Conservation (phyloP, 1,140 invertebrate genomes). For the Macrotrachela quadricornifera region DNA sequence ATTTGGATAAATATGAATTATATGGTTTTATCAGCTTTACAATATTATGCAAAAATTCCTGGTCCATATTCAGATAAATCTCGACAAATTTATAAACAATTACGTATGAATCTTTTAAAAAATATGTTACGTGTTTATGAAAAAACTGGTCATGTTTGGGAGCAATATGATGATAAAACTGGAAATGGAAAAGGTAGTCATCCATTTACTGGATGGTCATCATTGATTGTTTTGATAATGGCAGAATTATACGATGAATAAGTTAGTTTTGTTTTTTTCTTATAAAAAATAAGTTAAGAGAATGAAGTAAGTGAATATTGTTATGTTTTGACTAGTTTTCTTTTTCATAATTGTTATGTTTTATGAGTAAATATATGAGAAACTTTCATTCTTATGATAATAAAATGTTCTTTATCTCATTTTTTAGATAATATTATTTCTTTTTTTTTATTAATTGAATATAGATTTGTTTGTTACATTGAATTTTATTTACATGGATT, state of each 20-base stretch:
- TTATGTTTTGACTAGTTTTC: no score
- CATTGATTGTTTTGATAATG: slow-evolving; percentile 77
- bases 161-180: slow-evolving; percentile 74
- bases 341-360: no score
- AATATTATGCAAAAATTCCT: slow-evolving; percentile 40
- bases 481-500: no score
- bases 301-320: no score
- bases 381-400: no score
- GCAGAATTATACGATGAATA: slow-evolving; percentile 37
- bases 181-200: slow-evolving; percentile 74
- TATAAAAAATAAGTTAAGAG: no score
- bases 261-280: no score
- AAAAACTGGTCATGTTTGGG: slow-evolving; percentile 79
- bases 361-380: no score
- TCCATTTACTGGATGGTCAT: slow-evolving; percentile 93
- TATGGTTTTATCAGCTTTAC: slow-evolving; percentile 56
- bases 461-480: no score
- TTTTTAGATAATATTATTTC: no score
- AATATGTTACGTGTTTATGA: slow-evolving; percentile 69
- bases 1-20: slow-evolving; percentile 99
- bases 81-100: slow-evolving; percentile 43
- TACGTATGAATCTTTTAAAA: slow-evolving; percentile 57
- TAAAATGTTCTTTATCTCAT: no score
- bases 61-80: slow-evolving; percentile 51
- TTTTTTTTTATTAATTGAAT: no score